Conservation (phyloP, 2,797 vertebrate genomes). For the Crossoptilon crossoptilon region DNA sequence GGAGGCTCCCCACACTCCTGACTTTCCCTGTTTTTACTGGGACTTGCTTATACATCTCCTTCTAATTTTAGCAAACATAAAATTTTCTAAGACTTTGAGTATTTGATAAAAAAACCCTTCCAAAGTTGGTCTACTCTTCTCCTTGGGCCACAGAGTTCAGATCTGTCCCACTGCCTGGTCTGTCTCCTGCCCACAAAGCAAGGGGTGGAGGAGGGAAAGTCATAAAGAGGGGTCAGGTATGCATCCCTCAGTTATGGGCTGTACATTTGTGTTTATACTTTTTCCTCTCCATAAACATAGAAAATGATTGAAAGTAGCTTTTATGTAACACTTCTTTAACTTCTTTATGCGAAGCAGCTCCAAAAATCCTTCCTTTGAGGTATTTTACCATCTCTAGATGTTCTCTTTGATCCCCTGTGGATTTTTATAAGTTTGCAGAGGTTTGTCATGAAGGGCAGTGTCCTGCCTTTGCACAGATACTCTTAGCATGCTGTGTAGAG, state of each 20-base stretch:
- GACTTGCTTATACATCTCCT: neutral
- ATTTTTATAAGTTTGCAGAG: neutral
- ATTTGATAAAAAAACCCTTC: neutral
- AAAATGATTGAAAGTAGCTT: neutral
- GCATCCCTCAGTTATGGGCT: neutral
- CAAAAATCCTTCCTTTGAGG: neutral
- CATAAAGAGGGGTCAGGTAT: neutral
- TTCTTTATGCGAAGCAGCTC: neutral
- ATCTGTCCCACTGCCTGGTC: neutral
- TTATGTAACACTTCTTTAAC: neutral
- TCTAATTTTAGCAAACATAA: neutral
- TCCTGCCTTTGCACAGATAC: neutral
- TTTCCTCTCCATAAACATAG: neutral
- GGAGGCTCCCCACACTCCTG: neutral
- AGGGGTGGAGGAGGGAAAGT: neutral
- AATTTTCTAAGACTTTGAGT: neutral
- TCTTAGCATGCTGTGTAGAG: neutral
- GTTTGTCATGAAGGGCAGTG: neutral
- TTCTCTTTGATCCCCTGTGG: neutral
- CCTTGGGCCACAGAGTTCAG: accelerated
- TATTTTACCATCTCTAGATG: neutral
- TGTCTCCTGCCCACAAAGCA: neutral
- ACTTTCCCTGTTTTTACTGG: neutral
- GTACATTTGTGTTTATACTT: neutral
- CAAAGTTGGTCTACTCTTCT: neutral